Conservation (phyloP, 2,797 vertebrate species). For the Synaphobranchus kaupii region DNA sequence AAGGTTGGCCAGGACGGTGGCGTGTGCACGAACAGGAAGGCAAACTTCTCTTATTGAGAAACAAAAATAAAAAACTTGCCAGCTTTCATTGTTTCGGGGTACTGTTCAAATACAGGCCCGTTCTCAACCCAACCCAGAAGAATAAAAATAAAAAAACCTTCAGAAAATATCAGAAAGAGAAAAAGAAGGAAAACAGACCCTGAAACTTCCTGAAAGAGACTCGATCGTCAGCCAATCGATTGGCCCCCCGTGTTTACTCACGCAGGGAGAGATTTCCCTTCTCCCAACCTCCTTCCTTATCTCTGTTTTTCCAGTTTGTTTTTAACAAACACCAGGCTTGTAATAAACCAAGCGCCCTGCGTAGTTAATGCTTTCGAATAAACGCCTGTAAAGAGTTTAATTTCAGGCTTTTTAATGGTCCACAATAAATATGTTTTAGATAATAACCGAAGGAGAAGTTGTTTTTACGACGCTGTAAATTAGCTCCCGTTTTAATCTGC, state of each 20-base stretch:
- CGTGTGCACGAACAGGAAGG: background rate
- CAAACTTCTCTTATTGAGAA: background rate
- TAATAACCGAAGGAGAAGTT: conserved; percentile 16
- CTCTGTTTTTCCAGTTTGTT: conserved; percentile 77
- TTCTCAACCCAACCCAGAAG: background rate
- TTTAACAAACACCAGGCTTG: conserved; percentile 57
- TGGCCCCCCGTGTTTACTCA: conserved; percentile 65
- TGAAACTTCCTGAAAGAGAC: conserved; percentile 46
- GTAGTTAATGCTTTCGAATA: conserved; percentile 53
- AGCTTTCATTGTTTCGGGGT: background rate
- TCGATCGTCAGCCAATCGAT: conserved; percentile 53
- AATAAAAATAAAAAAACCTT: background rate
- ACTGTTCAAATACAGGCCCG: background rate
- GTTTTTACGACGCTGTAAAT: conserved; percentile 1
- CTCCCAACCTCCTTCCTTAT: conserved; percentile 69
- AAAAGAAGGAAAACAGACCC: background rate
- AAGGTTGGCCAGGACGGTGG: background rate
- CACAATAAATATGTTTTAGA: conserved; percentile 9
- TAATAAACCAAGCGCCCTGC: conserved; percentile 47
- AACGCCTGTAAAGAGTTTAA: conserved; percentile 38
- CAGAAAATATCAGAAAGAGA: background rate
- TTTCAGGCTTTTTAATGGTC: conserved; percentile 14
- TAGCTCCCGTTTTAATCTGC: conserved; percentile 16
- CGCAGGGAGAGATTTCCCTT: conserved; percentile 74
- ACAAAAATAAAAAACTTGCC: background rate